Evolutionary conservation across 2,888 invertebrate species (phyloP).

Genomic region (Formica aserva): DNA sequence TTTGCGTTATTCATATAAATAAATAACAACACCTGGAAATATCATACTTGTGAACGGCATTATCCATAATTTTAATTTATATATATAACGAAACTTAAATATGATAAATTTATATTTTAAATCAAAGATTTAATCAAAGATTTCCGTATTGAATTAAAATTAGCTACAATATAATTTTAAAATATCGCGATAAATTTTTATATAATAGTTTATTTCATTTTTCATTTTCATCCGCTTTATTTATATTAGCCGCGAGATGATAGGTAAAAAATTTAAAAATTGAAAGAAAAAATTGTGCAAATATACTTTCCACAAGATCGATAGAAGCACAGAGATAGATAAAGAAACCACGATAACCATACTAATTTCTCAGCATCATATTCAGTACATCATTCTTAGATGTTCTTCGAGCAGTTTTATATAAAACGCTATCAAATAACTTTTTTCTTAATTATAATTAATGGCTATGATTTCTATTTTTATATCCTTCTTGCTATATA

Average conservation of each 20-base stretch:
- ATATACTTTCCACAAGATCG: not conserved
- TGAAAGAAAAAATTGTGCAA: conserved; percentile 6
- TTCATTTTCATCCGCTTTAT: not conserved
- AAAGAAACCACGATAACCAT: not conserved
- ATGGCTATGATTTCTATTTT: not conserved
- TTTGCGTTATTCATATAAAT: not conserved
- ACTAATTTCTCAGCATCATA: not conserved
- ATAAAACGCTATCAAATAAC: not conserved
- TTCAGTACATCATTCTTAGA: not conserved
- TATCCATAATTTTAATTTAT: not conserved
- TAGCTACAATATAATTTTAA: not conserved
- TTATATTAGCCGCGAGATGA: not conserved
- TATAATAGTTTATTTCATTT: not conserved
- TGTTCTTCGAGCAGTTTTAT: not conserved
- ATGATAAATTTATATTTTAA: not conserved
- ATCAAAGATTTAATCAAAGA: not conserved
- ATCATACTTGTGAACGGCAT: not conserved
- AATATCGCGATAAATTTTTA: not conserved
- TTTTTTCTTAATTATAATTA: not conserved
- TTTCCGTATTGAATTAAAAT: not conserved
- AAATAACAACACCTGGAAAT: not conserved
- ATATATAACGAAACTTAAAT: not conserved
- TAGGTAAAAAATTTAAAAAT: not conserved
- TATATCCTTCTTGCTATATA: not conserved
- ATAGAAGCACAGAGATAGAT: not conserved